Evolutionary conservation across 2,113 vertebrate species (phyloP), one percentile per base, ranked within the genome.

Genomic region (Ciconia boyciana): DNA sequence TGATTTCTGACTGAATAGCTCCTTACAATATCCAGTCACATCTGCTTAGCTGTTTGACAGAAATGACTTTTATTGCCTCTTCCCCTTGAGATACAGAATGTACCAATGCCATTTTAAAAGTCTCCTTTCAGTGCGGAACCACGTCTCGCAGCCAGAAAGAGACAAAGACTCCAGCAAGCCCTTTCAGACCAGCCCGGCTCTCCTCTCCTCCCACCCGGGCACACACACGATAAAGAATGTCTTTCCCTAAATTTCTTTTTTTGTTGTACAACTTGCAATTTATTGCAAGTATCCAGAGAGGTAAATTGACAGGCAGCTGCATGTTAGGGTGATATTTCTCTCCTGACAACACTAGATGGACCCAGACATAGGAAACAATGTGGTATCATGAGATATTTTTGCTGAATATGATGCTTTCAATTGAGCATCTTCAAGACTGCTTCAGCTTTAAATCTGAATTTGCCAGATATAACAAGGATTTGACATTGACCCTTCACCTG

Each of bases 401-500:
- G 83, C 86, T 94, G 93, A 96, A 72, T 89, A 32, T 9, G 74
- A 82, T 69, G 61, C 36, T 94, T 97, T 79, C 80, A 69, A 49
- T 21, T 66, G 79, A 85, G 31, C 81, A 65, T 57, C 64, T 84
- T 89, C 89, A 72, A 79, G 86, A n/a, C 36, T 55, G 76, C 65
- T 95, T 94, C 88, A 58, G 88, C 85, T 83, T 94, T 91, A 80
- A 95, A 87, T 83, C 55, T 74, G 87, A 95, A 83, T 91, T 95
- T 97, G 21, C 34, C 87, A 91, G 77, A 78, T 93, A 72, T 46
- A 93, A 82, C 25, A 83, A 60, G 84, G 51, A 94, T 95, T 89
- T 96, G 93, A 93, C 74, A 85, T 69, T 91, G 94, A 93, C 94
- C 91, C 91, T 94, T 96, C 89, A 91, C 81, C 87, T 94, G 91